Base-by-base conservation (phyloP, 1,140 invertebrate species). In the Pemphigus obesinymphae region DNA sequence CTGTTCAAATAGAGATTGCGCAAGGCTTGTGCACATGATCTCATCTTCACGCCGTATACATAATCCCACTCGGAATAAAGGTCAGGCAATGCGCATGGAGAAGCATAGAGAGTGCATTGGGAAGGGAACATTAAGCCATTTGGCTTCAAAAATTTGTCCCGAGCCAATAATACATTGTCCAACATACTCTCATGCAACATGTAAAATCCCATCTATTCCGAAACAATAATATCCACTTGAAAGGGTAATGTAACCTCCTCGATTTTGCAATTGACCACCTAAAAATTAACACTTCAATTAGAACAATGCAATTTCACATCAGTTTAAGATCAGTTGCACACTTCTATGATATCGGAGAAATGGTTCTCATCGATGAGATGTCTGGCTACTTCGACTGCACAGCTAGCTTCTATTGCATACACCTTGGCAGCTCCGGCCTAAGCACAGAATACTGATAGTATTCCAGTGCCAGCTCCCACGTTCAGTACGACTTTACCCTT, bases 191-290 rank as follows among this genome's bases (percentile, higher is more conserved):
- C 98, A 86, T 99, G 99, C 10, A 99, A 89, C 61, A 99, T 88
- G 88, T 98, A 99, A 88, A 99, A 99, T 6, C 98, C 98, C 98
- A 99, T 99, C 98, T 97, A 99, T 88, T 99, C 98, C 7, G 96
- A 98, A 43, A 99, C 93, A 84, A 99, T 97, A 31, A 99, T 92
- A 87, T 99, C 97, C 26, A 98, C 96, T 89, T 96, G 94, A 81
- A 92, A 91, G 8, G 91, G 90, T 34, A 93, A 85, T 5, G 85
- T 84, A 3, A 93, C 87, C 78, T 94, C 91, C 87, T 94, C 93
- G 11, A 93, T 89, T 87, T 90, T 91, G 11, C 89, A 88, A 83
- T 91, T 88, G 15, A 92, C 87, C 40, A 93, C 87, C 86, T 87
- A 83, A 55, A 66, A 73, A 82, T 40, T n/a, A 55, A 80, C 45